These are phyloP conservation scores for Eleutherodactylus coqui DNA, from an alignment of 2,797 vertebrate genomes.

Conservation along the genomic window DNA sequence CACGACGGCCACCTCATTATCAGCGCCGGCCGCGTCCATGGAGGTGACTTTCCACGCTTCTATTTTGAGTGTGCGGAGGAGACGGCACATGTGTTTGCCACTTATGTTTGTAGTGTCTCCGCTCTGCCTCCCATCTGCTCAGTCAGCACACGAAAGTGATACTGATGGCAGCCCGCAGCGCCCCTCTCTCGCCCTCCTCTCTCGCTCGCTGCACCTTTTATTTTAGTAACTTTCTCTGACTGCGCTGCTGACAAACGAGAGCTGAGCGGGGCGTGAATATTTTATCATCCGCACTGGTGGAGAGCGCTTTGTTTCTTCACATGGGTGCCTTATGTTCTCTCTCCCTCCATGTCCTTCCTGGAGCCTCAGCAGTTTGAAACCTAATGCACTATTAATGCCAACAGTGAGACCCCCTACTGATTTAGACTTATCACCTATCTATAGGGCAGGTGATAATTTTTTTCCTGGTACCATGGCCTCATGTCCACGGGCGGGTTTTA, in stretches of 20 bases:
- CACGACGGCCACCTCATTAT: too few species aligned
- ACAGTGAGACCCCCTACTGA: too few species aligned
- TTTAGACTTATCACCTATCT: too few species aligned
- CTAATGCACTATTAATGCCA: too few species aligned
- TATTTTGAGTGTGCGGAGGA: constrained; percentile 10
- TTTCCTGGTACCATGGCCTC: too few species aligned
- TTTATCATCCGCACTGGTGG: background rate
- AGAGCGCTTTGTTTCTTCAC: background rate
- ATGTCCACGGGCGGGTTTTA: too few species aligned
- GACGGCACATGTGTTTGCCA: constrained; percentile 15
- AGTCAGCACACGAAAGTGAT: background rate
- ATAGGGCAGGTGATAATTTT: too few species aligned
- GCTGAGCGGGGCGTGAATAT: background rate
- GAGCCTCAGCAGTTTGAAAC: too few species aligned
- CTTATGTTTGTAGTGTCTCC: background rate
- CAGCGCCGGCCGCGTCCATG: background rate
- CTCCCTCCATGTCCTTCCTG: too few species aligned
- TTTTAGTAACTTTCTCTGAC: constrained; percentile 21
- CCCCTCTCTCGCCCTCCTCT: background rate
- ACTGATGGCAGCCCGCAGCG: background rate
- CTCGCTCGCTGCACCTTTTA: background rate
- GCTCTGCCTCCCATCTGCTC: background rate
- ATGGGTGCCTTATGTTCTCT: too few species aligned
- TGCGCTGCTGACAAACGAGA: constrained; percentile 27
- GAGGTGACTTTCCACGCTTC: constrained; percentile 5